phyloP scores from a whole-genome alignment of 2,888 invertebrate genomes.

The Drepanosiphum platanoidis region DNA sequence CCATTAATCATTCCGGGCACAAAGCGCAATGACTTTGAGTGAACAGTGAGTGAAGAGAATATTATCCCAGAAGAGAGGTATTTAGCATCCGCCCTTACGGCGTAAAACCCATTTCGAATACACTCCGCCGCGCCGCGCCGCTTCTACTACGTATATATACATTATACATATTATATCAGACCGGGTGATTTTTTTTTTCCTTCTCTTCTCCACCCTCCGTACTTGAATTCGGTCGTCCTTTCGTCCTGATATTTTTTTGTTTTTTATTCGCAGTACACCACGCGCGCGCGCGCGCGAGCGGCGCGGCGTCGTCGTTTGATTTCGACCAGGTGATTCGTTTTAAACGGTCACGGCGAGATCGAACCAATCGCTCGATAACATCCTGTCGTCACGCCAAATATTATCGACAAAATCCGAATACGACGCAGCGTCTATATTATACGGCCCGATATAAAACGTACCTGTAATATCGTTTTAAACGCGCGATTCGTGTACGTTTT shows the following conservation, averaged over 20 bases:
- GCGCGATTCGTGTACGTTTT: slow-evolving; percentile 5
- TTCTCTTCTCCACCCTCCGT: too few species aligned
- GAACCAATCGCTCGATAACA: too few species aligned
- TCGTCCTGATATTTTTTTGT: not conserved
- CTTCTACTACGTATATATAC: too few species aligned
- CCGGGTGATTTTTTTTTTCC: not conserved
- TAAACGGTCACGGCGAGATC: too few species aligned
- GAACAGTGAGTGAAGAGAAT: not conserved
- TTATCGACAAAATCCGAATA: too few species aligned
- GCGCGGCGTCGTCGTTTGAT: not conserved
- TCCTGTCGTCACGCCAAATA: too few species aligned
- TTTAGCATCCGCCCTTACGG: slow-evolving; percentile 7
- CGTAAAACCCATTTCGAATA: slow-evolving; percentile 3
- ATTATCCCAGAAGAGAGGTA: slow-evolving; percentile 24
- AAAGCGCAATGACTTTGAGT: slow-evolving; percentile 16
- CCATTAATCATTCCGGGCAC: slow-evolving; percentile 24
- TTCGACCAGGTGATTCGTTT: too few species aligned
- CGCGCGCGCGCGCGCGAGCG: too few species aligned
- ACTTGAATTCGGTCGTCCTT: not conserved
- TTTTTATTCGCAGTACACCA: not conserved
- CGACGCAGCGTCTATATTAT: too few species aligned
- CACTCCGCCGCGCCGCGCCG: too few species aligned
- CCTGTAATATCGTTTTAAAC: not conserved
- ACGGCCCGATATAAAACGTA: too few species aligned
- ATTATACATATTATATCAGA: too few species aligned